Conservation (phyloP, 2,797 vertebrate genomes). For the Enteromius mattozi region DNA sequence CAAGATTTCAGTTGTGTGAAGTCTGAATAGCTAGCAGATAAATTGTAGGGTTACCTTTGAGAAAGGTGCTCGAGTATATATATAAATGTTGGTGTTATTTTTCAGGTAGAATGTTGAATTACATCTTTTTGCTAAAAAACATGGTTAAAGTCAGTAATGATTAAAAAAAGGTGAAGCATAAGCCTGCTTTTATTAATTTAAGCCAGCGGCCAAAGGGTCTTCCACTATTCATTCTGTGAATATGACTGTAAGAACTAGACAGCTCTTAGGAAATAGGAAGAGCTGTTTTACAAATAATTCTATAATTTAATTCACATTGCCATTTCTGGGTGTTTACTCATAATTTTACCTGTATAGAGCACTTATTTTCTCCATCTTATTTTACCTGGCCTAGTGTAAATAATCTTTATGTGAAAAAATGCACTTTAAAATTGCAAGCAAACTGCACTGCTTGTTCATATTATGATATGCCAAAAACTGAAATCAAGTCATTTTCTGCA, state of each 20-base stretch:
- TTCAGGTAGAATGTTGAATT: background rate
- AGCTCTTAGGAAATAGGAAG: background rate
- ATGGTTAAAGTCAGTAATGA: background rate
- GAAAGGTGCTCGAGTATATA: background rate
- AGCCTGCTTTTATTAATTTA: background rate
- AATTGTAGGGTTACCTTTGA: background rate
- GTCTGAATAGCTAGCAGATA: background rate
- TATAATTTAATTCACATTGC: background rate
- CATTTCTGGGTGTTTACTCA: background rate
- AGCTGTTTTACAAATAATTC: too few relatives aligned
- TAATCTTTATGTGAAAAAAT: background rate
- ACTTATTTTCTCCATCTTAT: background rate
- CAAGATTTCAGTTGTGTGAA: background rate
- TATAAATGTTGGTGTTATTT: background rate
- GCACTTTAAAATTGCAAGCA: background rate
- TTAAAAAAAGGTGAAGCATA: background rate
- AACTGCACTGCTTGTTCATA: background rate
- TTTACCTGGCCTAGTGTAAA: background rate
- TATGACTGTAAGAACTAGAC: background rate
- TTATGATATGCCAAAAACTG: background rate
- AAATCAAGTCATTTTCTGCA: background rate
- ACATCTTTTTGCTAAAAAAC: background rate
- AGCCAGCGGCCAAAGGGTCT: background rate
- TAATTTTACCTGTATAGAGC: background rate
- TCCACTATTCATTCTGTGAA: background rate